Evolutionary conservation across 2,888 invertebrate genomes (phyloP).

Genomic region (Tipula confusa): DNA sequence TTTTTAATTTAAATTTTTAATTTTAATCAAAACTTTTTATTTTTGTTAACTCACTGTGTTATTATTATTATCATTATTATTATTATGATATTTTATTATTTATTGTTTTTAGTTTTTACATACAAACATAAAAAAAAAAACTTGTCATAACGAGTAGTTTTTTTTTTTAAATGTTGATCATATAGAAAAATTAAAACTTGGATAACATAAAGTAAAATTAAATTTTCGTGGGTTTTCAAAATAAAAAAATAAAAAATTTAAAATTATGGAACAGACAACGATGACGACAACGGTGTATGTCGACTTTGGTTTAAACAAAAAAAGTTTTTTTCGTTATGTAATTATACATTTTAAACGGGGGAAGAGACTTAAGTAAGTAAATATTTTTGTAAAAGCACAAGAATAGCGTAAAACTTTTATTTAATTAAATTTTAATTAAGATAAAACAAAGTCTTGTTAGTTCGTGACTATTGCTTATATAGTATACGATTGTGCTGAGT

Average conservation of each 20-base stretch:
- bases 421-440: background rate
- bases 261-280: background rate
- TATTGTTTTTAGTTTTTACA: slow-evolving; percentile 21
- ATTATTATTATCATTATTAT: background rate
- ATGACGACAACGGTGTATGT: background rate
- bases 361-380: background rate
- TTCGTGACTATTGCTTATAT: too few species aligned
- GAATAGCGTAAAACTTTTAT: background rate
- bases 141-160: background rate
- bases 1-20: slow-evolving; percentile 25
- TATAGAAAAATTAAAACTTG: background rate
- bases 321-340: background rate
- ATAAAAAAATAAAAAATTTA: background rate
- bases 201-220: background rate
- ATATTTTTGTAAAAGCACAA: background rate
- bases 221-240: background rate
- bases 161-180: background rate
- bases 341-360: background rate
- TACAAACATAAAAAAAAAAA: background rate
- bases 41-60: background rate
- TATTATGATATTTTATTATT: background rate
- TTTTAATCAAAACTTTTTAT: background rate
- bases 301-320: background rate
- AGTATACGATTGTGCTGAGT: too few species aligned
- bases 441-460: background rate